Evolutionary conservation across 2,888 invertebrate species (phyloP).

Genomic region (Dicycla oo): DNA sequence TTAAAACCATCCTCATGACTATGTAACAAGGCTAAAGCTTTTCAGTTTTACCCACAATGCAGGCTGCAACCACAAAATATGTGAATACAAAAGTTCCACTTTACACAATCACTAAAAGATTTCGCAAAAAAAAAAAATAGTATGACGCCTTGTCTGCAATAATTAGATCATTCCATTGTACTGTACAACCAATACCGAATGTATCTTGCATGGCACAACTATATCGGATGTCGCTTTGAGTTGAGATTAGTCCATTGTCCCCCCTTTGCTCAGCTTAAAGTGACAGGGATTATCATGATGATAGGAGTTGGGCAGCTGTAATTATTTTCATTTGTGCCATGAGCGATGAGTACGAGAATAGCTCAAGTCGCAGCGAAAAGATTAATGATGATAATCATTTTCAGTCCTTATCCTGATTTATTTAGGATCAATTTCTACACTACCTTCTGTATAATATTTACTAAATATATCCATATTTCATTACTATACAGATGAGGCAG

Average conservation of each 20-base stretch:
- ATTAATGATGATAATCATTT: neutral
- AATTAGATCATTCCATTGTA: neutral
- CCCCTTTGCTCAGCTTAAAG: neutral
- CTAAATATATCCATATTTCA: neutral
- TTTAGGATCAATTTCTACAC: neutral
- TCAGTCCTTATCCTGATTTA: neutral
- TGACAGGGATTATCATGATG: neutral
- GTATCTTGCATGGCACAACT: neutral
- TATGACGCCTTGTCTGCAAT: neutral
- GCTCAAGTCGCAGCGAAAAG: neutral
- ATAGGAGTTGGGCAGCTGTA: neutral
- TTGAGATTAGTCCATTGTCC: neutral
- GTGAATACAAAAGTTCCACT: constrained; percentile 22
- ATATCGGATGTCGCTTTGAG: too few relatives aligned
- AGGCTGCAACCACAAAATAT: neutral
- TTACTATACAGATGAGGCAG: neutral
- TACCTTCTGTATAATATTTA: neutral
- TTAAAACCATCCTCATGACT: constrained; percentile 54
- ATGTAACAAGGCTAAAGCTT: constrained; percentile 52
- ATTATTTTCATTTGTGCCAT: neutral
- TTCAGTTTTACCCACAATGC: constrained; percentile 56
- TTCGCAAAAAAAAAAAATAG: neutral
- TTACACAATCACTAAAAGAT: neutral
- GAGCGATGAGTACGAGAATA: neutral
- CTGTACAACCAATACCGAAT: neutral